These are phyloP conservation scores for Tortricodes alternella DNA, from an alignment of 2,888 invertebrate genomes.

Conservation along the genomic window DNA sequence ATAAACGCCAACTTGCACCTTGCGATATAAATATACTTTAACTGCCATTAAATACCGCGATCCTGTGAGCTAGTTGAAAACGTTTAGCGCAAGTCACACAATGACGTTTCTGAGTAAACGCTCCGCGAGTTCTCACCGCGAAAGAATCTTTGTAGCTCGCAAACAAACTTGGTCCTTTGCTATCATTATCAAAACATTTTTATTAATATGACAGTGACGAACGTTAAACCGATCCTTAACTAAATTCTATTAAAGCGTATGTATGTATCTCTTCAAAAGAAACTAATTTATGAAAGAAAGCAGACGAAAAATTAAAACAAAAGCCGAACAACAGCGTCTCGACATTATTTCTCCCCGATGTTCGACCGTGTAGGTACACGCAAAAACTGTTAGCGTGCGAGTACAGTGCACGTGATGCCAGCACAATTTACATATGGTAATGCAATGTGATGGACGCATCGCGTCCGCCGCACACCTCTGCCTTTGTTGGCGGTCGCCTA, in stretches of 20 bases:
- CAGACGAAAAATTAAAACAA: neutral
- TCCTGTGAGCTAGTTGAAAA: constrained; percentile 1
- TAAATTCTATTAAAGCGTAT: neutral
- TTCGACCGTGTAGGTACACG: constrained; percentile 46
- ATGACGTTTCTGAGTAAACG: constrained; percentile 10
- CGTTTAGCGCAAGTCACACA: constrained; percentile 4
- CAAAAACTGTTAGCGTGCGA: constrained; percentile 64
- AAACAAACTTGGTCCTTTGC: neutral
- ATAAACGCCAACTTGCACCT: constrained; percentile 10
- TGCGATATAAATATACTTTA: constrained; percentile 6
- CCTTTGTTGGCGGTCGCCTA: constrained; percentile 52
- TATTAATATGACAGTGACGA: neutral
- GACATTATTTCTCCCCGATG: constrained; percentile 17
- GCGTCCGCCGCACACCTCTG: constrained; percentile 48
- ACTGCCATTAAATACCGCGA: constrained; percentile 7
- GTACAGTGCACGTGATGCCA: constrained; percentile 48
- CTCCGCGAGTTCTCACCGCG: constrained; percentile 4
- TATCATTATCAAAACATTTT: neutral
- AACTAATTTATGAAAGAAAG: neutral
- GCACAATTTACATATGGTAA: constrained; percentile 70
- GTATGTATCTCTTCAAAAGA: no score
- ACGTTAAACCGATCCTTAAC: neutral
- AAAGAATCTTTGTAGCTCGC: constrained; percentile 1
- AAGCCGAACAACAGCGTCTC: neutral
- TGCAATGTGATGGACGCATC: constrained; percentile 52